Percentiles rank a stretch among this genome's conserved stretches.
Evolutionary conservation across 2,113 vertebrate genomes (phyloP).

Genomic region (Elephantulus edwardii): DNA sequence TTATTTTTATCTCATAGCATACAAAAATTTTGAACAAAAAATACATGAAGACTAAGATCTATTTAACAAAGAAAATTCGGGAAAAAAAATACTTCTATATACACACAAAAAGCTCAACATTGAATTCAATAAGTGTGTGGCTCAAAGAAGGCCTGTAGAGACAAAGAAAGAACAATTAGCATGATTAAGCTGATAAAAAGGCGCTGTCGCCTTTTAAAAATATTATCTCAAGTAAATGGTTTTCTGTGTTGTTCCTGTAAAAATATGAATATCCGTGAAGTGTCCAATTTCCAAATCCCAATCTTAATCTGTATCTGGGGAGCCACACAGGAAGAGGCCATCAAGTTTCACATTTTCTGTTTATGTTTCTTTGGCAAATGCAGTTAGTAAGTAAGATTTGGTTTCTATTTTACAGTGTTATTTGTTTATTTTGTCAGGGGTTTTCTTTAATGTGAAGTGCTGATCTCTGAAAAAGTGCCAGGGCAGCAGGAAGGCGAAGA

Average conservation of each 20-base stretch:
- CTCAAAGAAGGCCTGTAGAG: not conserved
- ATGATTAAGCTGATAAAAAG: conserved; percentile 20
- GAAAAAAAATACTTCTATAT: not conserved
- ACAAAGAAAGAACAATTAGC: conserved; percentile 1
- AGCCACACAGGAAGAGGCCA: not conserved
- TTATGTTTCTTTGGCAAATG: not conserved
- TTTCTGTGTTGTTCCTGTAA: not conserved
- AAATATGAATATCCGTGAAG: not conserved
- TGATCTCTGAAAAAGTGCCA: not conserved
- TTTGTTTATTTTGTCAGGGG: too few relatives aligned
- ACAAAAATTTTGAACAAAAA: not conserved
- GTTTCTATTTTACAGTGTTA: not conserved
- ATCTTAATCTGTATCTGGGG: not conserved
- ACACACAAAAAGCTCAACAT: not conserved
- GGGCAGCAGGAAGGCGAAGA: not conserved
- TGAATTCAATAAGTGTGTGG: not conserved
- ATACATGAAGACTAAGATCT: not conserved
- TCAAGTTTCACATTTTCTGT: not conserved
- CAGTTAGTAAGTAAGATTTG: not conserved
- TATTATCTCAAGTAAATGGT: not conserved
- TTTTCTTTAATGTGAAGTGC: not conserved
- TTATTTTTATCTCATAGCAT: not conserved
- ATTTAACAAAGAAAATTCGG: not conserved
- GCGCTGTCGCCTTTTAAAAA: not conserved
- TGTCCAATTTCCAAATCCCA: not conserved